Evolutionary conservation across 2,888 invertebrate genomes (phyloP).

Genomic region (Eueremaeus valkanovi): DNA sequence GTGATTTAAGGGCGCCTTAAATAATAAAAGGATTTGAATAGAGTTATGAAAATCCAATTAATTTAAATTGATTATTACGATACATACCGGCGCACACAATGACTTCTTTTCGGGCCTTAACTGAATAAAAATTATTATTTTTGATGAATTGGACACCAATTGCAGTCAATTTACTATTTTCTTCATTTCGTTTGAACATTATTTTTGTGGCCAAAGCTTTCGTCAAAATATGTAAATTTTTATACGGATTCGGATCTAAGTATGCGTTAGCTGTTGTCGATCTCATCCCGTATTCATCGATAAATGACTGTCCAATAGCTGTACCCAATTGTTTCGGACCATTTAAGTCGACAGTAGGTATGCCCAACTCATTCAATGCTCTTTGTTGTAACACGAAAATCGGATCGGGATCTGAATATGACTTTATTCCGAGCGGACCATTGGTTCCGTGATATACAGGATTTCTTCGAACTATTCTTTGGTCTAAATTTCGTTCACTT

Average conservation of each 20-base stretch:
- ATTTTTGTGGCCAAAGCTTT: conserved; percentile 9
- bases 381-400: conserved; percentile 10
- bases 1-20: neutral
- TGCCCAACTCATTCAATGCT: conserved; percentile 26
- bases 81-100: conserved; percentile 24
- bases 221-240: conserved; percentile 17
- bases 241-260: conserved; percentile 14
- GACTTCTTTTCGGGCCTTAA: conserved; percentile 26
- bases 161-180: neutral
- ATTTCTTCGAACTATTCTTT: conserved; percentile 38
- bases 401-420: conserved; percentile 20
- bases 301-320: conserved; percentile 23
- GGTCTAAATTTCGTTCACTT: conserved; percentile 46
- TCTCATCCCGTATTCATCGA: conserved; percentile 2
- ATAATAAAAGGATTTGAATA: too few species aligned
- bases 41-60: too few species aligned
- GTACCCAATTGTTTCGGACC: conserved; percentile 38
- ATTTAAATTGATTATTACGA: too few species aligned
- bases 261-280: conserved; percentile 23
- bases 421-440: conserved; percentile 17
- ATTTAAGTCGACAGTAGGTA: conserved; percentile 35
- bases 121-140: neutral
- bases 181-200: too few species aligned
- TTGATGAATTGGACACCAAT: conserved; percentile 25
- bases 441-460: neutral